A percentile compares a stretch with the other conserved stretches of the same genome.
Evolutionary conservation across 2,797 vertebrate species (phyloP).

Genomic region (Takifugu rubripes): DNA sequence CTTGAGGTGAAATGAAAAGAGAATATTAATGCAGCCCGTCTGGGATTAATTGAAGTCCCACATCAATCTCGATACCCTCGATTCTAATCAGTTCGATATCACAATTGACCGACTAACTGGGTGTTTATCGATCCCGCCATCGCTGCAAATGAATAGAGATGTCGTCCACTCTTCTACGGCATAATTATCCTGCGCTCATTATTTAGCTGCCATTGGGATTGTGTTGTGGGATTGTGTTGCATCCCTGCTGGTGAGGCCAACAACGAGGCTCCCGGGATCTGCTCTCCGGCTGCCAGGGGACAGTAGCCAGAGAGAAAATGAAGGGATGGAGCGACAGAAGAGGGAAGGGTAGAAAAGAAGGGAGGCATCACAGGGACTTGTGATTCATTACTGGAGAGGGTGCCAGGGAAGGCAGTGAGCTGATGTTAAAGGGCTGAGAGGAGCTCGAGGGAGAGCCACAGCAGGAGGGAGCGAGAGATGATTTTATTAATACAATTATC

Average conservation of each 20-base stretch:
- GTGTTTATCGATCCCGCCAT: constrained; percentile 47
- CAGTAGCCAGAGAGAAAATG: constrained; percentile 6
- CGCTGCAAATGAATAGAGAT: constrained; percentile 44
- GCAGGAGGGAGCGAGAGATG: constrained; percentile 55
- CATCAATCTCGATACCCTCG: constrained; percentile 48
- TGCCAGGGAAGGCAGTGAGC: constrained; percentile 49
- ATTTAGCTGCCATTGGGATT: constrained; percentile 39
- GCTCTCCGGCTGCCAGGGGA: constrained; percentile 18
- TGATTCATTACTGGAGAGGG: constrained; percentile 64
- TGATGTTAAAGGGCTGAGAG: constrained; percentile 58
- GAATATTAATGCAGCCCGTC: constrained; percentile 56
- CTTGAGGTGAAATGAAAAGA: constrained; percentile 50
- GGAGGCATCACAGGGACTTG: constrained; percentile 35
- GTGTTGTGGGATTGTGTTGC: constrained; percentile 24
- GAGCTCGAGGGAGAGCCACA: constrained; percentile 37
- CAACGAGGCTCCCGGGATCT: constrained; percentile 26
- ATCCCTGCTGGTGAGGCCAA: constrained; percentile 27
- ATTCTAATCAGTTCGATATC: constrained; percentile 55
- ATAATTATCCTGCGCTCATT: constrained; percentile 38
- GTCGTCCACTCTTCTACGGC: constrained; percentile 23
- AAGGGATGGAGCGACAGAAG: constrained; percentile 19
- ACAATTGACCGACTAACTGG: constrained; percentile 48
- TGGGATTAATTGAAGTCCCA: constrained; percentile 46
- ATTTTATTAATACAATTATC: constrained; percentile 76
- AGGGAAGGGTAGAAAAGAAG: constrained; percentile 15